Conservation (phyloP, 2,797 vertebrate species). For the Setipinna tenuifilis region DNA sequence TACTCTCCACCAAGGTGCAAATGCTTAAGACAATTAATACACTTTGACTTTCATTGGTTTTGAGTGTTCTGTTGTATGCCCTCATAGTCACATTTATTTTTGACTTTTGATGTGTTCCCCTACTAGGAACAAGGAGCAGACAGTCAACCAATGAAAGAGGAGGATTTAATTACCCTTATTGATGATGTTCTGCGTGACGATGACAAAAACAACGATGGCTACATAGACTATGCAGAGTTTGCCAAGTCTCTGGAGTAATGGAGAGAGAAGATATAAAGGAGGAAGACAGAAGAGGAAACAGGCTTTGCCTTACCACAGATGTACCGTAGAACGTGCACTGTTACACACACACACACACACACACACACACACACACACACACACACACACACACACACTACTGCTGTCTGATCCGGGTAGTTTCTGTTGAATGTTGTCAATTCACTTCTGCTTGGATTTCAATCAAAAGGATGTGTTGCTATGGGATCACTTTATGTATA, state of each 20-base stretch:
- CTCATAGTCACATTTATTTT: not conserved
- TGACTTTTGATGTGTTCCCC: slow-evolving; percentile 23
- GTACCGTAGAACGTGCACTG: slow-evolving; percentile 40
- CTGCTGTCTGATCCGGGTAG: not conserved
- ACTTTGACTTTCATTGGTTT: not conserved
- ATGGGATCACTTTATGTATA: not conserved
- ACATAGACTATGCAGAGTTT: slow-evolving; percentile 97
- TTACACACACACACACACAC: slow-evolving; percentile 30
- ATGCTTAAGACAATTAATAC: too few species aligned
- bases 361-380: slow-evolving; percentile 10
- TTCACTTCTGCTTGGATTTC: not conserved
- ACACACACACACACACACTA: slow-evolving; percentile 9
- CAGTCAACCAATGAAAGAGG: slow-evolving; percentile 85
- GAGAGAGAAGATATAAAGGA: not conserved
- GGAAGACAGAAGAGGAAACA: not conserved
- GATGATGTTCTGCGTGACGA: slow-evolving; percentile 92
- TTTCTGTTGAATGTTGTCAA: not conserved
- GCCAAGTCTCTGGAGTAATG: slow-evolving; percentile 90
- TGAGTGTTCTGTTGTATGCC: not conserved
- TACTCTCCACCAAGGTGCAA: too few species aligned
- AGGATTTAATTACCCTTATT: slow-evolving; percentile 88
- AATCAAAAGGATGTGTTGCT: not conserved
- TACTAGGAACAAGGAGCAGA: slow-evolving; percentile 83
- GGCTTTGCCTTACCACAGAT: slow-evolving; percentile 31
- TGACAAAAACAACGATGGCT: slow-evolving; percentile 95